A percentile compares a stretch with the other conserved stretches of the same genome.
These are phyloP conservation scores for Rhinolophus sinicus DNA, from an alignment of 2,113 vertebrate species.

Conservation along the genomic window DNA sequence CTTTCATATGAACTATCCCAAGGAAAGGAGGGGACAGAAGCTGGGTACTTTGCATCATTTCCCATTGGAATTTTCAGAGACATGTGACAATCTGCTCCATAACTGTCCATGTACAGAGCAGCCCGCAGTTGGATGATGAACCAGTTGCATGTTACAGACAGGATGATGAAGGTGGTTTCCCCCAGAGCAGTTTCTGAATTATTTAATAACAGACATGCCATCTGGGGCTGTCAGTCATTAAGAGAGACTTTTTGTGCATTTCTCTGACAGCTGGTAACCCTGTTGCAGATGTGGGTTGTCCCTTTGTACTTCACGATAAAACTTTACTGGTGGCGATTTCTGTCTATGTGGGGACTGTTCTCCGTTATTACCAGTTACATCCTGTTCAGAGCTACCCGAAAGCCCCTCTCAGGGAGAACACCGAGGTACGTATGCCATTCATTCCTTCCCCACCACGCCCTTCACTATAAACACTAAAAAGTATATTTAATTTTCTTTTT, in stretches of 20 bases:
- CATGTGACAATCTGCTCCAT: background rate
- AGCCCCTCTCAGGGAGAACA: slow-evolving; percentile 83
- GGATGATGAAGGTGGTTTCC: background rate
- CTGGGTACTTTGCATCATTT: background rate
- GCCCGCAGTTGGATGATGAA: background rate
- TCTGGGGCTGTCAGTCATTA: background rate
- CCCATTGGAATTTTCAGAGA: background rate
- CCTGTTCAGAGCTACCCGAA: slow-evolving; percentile 87
- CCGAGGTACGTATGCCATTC: slow-evolving; percentile 55
- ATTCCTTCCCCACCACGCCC: background rate
- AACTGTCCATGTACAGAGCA: background rate
- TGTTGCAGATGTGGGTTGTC: slow-evolving; percentile 87
- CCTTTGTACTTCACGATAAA: slow-evolving; percentile 87
- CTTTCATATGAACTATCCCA: background rate
- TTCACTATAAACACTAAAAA: background rate
- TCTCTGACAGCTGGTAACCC: slow-evolving; percentile 84
- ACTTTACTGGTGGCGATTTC: slow-evolving; percentile 86
- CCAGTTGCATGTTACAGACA: fast-evolving
- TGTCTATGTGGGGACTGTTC: slow-evolving; percentile 86
- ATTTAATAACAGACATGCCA: background rate
- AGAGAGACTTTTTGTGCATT: slow-evolving; percentile 23
- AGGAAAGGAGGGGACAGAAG: background rate
- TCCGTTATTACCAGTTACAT: slow-evolving; percentile 85
- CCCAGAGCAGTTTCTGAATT: background rate
- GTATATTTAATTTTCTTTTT: background rate